A percentile compares a stretch with the other conserved stretches of the same genome.
These are phyloP conservation scores for Chloropsis hardwickii DNA, from an alignment of 2,113 vertebrate species.

Conservation along the genomic window DNA sequence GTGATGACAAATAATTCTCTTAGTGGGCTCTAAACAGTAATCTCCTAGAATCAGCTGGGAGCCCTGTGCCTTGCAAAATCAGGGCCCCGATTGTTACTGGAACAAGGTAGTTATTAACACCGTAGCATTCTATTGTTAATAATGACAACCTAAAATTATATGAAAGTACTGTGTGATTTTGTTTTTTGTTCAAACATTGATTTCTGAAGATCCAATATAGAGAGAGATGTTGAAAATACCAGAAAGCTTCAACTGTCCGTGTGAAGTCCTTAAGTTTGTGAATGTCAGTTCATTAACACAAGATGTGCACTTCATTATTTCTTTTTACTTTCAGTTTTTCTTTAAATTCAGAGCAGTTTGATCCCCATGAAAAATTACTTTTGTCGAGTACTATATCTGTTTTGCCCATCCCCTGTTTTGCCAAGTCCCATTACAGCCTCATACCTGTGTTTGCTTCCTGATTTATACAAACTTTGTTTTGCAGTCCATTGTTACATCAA, in stretches of 20 bases:
- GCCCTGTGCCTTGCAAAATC: background rate
- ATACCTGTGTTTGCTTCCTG: conserved; percentile 14
- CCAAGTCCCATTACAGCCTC: background rate
- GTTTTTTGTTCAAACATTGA: conserved; percentile 63
- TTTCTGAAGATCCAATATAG: conserved; percentile 65
- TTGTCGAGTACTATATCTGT: background rate
- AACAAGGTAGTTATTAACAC: conserved; percentile 23
- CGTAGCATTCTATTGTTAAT: background rate
- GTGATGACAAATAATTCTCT: background rate
- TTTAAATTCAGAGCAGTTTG: conserved; percentile 27
- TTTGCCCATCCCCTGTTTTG: conserved; percentile 3
- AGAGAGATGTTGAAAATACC: conserved; percentile 62
- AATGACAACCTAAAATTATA: conserved; percentile 29
- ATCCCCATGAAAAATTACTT: conserved; percentile 6
- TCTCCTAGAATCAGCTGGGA: background rate
- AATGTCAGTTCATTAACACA: conserved; percentile 44
- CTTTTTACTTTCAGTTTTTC: conserved; percentile 57
- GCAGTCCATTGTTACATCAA: conserved; percentile 60
- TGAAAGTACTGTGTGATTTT: conserved; percentile 55
- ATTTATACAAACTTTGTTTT: conserved; percentile 49
- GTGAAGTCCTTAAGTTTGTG: conserved; percentile 45
- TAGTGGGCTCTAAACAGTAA: background rate
- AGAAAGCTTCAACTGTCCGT: conserved; percentile 30
- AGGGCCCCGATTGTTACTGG: background rate
- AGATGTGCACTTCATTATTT: conserved; percentile 41